A percentile compares a stretch with the other conserved stretches of the same genome.
Conservation (phyloP, 2,797 vertebrate species). For the Cyclopterus lumpus region DNA sequence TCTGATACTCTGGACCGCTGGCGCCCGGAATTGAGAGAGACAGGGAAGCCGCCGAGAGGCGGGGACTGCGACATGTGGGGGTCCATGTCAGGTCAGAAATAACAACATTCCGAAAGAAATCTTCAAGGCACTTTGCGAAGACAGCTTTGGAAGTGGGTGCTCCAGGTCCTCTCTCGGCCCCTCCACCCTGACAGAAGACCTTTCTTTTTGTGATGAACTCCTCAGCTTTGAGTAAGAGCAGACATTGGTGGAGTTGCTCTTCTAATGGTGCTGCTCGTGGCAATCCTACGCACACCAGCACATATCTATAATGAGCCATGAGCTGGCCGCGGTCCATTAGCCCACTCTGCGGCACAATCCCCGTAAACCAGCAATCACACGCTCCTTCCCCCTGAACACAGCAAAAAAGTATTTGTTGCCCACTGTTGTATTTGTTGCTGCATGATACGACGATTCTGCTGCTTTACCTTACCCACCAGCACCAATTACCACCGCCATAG, state of each 20-base stretch:
- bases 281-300: constrained; percentile 17
- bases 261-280: background rate
- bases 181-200: background rate
- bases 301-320: constrained; percentile 28
- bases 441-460: constrained; percentile 39
- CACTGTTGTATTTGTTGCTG: constrained; percentile 31
- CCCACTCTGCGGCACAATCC: constrained; percentile 21
- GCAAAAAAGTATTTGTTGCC: constrained; percentile 52
- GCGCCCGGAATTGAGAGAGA: constrained; percentile 39
- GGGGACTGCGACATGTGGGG: constrained; percentile 11
- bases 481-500: constrained; percentile 44
- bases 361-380: constrained; percentile 51
- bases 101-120: background rate
- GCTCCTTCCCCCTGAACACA: constrained; percentile 30
- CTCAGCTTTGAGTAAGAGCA: background rate
- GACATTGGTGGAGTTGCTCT: background rate
- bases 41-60: constrained; percentile 18
- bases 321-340: constrained; percentile 54
- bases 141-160: constrained; percentile 10
- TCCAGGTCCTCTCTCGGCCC: background rate
- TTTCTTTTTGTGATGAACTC: background rate
- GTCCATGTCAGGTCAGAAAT: constrained; percentile 37
- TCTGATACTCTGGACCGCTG: constrained; percentile 50
- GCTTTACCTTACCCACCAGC: constrained; percentile 40
- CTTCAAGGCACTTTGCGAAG: constrained; percentile 19